Base-by-base conservation (phyloP, 64 coral and sea anemone genomes). In the Montipora capricornis region DNA sequence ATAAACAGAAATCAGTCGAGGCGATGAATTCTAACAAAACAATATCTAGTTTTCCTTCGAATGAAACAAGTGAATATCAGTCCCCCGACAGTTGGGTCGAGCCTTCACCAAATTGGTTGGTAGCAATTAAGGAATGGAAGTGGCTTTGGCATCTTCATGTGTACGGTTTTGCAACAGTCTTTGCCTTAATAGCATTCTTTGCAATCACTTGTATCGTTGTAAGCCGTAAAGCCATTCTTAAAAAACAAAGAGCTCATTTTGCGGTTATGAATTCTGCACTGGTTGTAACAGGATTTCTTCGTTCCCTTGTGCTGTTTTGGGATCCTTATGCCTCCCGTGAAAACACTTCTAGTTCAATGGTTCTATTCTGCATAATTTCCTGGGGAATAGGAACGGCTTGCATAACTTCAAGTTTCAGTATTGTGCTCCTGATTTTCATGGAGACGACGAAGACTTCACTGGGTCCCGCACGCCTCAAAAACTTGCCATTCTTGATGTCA, bases 401-500 rank as follows among this genome's bases (percentile, higher is more conserved):
- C 47, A 74, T 94, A 26, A 94, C 92, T 7, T 94, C 95, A 3
- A 84, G 88, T 15, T 74, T 94, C 77, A 91, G 92, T 20, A 88
- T 97, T 4, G 55, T 97, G 68, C 77, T 97, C 6, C 11, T 97
- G 4, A 94, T 97, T 46, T 76, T 97, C 69, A 71, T 97, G 17
- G 95, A 94, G 70, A 97, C 92, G 17, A 97, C 95, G 45, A 90
- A 89, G 80, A 88, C 58, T 0, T 75, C 70, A 57, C 76, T 97
- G 44, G 95, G 84, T 0, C 88, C 95, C 49, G 44, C 95, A 10
- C 69, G 73, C 52, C 66, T 97, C 47, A 92, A 93, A 49, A 84
- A 51, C 19, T 49, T 97, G 15, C 70, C 91, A 0, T 89, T 90
- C 46, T 70, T 97, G 78, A 45, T 91, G 9, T 45, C 92, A 47